phyloP scores from a whole-genome alignment of 2,888 invertebrate species.

The Coelopa pilipes region DNA sequence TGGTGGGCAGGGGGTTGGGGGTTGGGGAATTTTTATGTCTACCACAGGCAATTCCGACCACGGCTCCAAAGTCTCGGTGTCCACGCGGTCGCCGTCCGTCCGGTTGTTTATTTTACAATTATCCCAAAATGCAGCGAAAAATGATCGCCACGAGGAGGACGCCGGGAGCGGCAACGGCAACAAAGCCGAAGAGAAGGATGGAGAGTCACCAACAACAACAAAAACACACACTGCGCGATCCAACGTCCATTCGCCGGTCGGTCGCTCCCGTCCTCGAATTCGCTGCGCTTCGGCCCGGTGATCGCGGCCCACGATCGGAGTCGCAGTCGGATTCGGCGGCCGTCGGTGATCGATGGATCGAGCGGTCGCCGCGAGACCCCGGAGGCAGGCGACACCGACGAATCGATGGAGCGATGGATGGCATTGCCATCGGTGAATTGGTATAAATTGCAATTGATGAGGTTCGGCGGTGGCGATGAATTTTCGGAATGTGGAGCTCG shows the following conservation, averaged over 20 bases:
- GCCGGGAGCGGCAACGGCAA: neutral
- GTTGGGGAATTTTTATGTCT: slow-evolving; percentile 37
- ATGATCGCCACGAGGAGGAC: slow-evolving; percentile 2
- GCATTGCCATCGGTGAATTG: slow-evolving; percentile 51
- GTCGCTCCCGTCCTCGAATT: too few relatives aligned
- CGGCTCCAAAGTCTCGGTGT: neutral
- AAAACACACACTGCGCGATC: neutral
- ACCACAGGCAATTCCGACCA: slow-evolving; percentile 17
- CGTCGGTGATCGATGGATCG: slow-evolving; percentile 35
- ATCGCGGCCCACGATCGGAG: slow-evolving; percentile 12
- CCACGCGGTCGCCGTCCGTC: slow-evolving; percentile 2
- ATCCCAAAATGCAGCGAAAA: slow-evolving; percentile 22
- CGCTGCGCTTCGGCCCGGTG: neutral
- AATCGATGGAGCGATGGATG: slow-evolving; percentile 48
- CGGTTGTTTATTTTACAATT: slow-evolving; percentile 30
- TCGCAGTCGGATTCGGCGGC: neutral
- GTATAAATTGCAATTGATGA: slow-evolving; percentile 50
- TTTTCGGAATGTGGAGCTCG: slow-evolving; percentile 30
- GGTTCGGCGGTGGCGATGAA: slow-evolving; percentile 37
- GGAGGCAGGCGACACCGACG: too few relatives aligned
- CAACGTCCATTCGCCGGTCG: neutral
- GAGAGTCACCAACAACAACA: neutral
- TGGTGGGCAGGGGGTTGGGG: too few relatives aligned
- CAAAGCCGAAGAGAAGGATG: neutral
- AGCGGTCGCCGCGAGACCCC: slow-evolving; percentile 29